Base-by-base conservation (phyloP, 2,888 invertebrate genomes). In the Tetragonisca angustula region DNA sequence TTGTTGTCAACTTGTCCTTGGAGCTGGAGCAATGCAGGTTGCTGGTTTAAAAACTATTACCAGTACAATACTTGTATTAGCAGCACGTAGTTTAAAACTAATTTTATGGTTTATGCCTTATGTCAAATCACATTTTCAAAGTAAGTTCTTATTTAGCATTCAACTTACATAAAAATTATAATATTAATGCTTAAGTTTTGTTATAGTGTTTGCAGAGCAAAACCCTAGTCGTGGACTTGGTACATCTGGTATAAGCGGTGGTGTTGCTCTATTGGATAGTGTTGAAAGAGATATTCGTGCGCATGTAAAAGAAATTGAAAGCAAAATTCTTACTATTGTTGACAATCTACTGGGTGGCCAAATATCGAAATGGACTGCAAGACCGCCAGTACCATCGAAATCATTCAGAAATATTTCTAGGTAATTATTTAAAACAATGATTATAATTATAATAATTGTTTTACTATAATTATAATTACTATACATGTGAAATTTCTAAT, bases 11-110 rank as follows among this genome's bases (percentile, higher is more conserved):
- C 95, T 99, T 90, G 98, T 99, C 76, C 95, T 99, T 77, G 99
- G 99, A 65, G 99, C 99, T 62, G 99, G 99, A 65, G 99, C 99
- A 11, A 96, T 99, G 92, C 97, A 98, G 92, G 97, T 98, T 86
- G 99, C 99, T 59, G 99, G 99, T 9, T 95, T 98, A 76, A 98
- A 98, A 95, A 98, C 98, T 49, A 99, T 99, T 87, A 98, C 99
- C 6, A 99, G 98, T 91, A 98, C 98, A 56, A 99, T 99, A 95
- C 95, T 99, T 91, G 99, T 98, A 17, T 95, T 98, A 87, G 97
- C 98, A 0, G 97, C 97, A 21, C 95, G 98, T 90, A 98, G 98
- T 52, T 94, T 98, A 54, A 98, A 98, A 92, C 95, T 98, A 43
- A 95, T 98, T 68, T 95, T 97, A 76, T 97, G 97, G 97, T 95